These are phyloP conservation scores for Allygus modestus DNA, from an alignment of 2,888 invertebrate species.

Conservation along the genomic window DNA sequence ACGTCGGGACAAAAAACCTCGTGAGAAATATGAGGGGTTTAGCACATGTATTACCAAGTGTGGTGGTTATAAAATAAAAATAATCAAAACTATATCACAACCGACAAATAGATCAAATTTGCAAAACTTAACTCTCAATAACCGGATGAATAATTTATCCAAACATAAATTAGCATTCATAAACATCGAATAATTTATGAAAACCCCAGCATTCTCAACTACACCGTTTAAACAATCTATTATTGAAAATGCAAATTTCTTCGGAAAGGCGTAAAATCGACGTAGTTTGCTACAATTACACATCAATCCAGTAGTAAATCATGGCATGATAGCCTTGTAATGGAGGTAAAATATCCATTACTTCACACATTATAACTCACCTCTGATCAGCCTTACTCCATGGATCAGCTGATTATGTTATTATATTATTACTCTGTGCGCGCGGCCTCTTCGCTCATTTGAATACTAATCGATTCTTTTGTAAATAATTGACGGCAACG, in stretches of 20 bases:
- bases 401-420: constrained; percentile 50
- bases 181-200: no score
- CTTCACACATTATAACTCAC: constrained; percentile 53
- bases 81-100: no score
- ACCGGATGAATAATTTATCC: no score
- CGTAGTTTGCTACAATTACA: constrained; percentile 30
- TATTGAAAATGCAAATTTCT: constrained; percentile 40
- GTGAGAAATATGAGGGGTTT: no score
- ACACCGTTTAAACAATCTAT: not conserved
- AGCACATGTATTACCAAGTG: no score
- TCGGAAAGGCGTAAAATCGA: not conserved
- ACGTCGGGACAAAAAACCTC: no score
- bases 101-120: no score
- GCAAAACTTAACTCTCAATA: no score
- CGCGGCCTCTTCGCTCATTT: constrained; percentile 39
- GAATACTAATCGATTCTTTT: constrained; percentile 51
- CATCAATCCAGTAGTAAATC: constrained; percentile 12
- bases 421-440: constrained; percentile 30
- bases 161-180: no score
- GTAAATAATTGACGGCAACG: constrained; percentile 30
- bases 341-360: constrained; percentile 21
- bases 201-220: no score
- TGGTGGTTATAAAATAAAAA: no score
- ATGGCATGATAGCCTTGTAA: not conserved
- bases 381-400: not conserved